Base-by-base conservation (phyloP, 2,113 vertebrate genomes). In the Pomatostomus ruficeps region DNA sequence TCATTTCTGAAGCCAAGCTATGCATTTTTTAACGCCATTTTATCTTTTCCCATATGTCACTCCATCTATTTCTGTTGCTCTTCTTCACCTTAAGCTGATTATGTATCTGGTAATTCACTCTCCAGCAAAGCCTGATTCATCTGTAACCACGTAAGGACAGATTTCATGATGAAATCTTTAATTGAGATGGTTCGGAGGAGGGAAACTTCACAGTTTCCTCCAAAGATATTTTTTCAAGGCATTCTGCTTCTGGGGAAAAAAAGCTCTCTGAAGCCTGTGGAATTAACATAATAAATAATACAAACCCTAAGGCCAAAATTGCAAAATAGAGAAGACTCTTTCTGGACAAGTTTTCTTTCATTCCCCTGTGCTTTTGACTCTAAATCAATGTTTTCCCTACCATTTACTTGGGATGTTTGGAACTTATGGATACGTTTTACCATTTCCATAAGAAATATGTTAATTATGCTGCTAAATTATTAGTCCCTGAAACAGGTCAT, bases 41-140 rank as follows among this genome's bases (percentile, higher is more conserved):
- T 88, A 75, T 91, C 80, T 86, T 89, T 93, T 84, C 45, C 91
- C 89, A 91, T 97, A 96, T 93, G 95, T 93, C 94, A 91, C 70
- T 85, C 43, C 58, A 71, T 54, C 93, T 96, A 96, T 90, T 95
- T 95, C 68, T 93, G 93, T 65, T 95, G 88, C 88, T 91, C 35
- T 55, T 91, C 85, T 88, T 89, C 95, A 96, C 90, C 95, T 91
- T 79, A 80, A 93, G n/a, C 78, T 74, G 77, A 80, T 90, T 90
- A 94, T 86, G 16, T 90, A 80, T 83, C 59, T 91, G 71, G 25
- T 93, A 93, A 77, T 90, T 91, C 8, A 11, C 48, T 91, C 72
- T 85, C 58, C 89, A 59, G 71, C 84, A 80, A 94, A 83, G 48
- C 25, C 85, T 94, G 90, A 88, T 83, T 94, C 92, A 93, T 93